Evolutionary conservation across 2,113 vertebrate genomes (phyloP).

Genomic region (Silurus meridionalis): DNA sequence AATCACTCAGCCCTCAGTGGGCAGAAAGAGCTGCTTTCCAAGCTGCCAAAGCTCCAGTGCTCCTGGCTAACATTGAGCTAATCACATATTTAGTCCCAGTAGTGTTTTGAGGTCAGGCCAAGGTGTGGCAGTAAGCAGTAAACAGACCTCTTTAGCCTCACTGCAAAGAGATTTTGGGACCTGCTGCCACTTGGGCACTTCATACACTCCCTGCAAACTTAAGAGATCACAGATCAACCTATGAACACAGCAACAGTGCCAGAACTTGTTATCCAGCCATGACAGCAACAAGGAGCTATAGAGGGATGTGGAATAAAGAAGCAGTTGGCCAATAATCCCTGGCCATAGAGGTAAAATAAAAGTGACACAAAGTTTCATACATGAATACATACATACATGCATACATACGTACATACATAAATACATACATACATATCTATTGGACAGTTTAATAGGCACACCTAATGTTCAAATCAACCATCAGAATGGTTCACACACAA

Average conservation of each 20-base stretch:
- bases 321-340: background rate
- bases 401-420: background rate
- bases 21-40: slow-evolving; percentile 41
- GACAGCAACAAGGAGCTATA: slow-evolving; percentile 55
- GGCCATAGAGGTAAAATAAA: background rate
- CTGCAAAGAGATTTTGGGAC: slow-evolving; percentile 66
- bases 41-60: slow-evolving; percentile 46
- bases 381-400: background rate
- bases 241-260: slow-evolving; percentile 67
- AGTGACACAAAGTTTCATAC: background rate
- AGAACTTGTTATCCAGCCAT: slow-evolving; percentile 69
- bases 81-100: slow-evolving; percentile 66
- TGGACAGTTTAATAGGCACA: background rate
- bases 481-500: background rate
- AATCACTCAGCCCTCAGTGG: slow-evolving; percentile 47
- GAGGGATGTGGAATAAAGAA: background rate
- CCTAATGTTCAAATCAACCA: background rate
- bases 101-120: slow-evolving; percentile 70
- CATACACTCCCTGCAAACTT: slow-evolving; percentile 41
- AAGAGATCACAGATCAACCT: slow-evolving; percentile 59
- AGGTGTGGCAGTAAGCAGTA: slow-evolving; percentile 71
- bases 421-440: background rate
- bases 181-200: slow-evolving; percentile 39
- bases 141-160: slow-evolving; percentile 77
- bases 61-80: slow-evolving; percentile 65